A percentile compares a stretch with the other conserved stretches of the same genome.
These are phyloP conservation scores for Dermatemys mawii DNA, from an alignment of 2,113 vertebrate species.

Conservation along the genomic window DNA sequence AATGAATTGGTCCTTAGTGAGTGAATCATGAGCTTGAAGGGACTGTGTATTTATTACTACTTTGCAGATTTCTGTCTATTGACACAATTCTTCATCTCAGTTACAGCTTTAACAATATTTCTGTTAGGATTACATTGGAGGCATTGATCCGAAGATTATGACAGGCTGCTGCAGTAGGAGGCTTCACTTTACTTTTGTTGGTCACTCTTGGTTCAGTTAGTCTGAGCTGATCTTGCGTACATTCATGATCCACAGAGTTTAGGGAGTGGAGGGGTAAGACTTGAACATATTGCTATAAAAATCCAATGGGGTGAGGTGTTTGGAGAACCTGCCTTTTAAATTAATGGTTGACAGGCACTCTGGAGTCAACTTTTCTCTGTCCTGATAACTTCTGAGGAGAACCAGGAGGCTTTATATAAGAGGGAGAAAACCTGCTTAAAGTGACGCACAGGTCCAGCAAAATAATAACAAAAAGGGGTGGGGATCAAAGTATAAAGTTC, in stretches of 20 bases:
- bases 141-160: neutral
- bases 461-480: neutral
- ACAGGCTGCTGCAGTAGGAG: neutral
- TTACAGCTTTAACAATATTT: neutral
- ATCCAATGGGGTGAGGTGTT: neutral
- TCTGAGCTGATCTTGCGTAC: neutral
- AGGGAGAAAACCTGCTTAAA: neutral
- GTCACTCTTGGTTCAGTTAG: neutral
- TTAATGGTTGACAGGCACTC: neutral
- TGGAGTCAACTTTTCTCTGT: neutral
- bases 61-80: neutral
- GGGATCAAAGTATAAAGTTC: neutral
- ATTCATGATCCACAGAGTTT: neutral
- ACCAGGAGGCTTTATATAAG: neutral
- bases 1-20: neutral
- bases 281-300: neutral
- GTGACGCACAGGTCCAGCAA: neutral
- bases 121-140: neutral
- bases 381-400: neutral
- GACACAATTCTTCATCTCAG: neutral
- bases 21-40: neutral
- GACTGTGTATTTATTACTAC: neutral
- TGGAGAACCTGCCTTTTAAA: neutral
- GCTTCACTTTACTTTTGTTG: no score
- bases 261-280: neutral